A percentile compares a stretch with the other conserved stretches of the same genome.
Conservation (phyloP, 2,797 vertebrate genomes). For the Sebastes miniatus region DNA sequence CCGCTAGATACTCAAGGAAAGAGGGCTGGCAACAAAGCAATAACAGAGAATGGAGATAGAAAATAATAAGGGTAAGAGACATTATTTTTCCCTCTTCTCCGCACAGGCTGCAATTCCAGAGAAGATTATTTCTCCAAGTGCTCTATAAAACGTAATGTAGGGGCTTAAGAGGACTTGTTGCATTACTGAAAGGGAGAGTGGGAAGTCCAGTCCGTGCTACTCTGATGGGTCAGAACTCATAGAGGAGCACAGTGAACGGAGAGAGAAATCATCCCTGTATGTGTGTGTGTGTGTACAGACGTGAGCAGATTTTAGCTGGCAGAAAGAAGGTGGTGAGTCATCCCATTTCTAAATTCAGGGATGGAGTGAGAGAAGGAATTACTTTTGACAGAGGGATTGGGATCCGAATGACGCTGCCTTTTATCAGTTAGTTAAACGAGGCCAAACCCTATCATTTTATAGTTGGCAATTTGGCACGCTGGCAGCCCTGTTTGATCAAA, state of each 20-base stretch:
- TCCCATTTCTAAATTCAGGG: slow-evolving; percentile 56
- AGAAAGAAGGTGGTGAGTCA: slow-evolving; percentile 48
- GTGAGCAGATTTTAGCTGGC: slow-evolving; percentile 23
- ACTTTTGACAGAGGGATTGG: slow-evolving; percentile 59
- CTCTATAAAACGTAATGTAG: background rate
- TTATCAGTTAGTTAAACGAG: slow-evolving; percentile 43
- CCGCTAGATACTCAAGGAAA: background rate
- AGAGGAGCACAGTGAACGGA: background rate
- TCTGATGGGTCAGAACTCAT: slow-evolving; percentile 21
- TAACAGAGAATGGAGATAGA: background rate
- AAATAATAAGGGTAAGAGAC: slow-evolving; percentile 12
- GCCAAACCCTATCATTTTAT: slow-evolving; percentile 35
- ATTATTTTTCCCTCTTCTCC: background rate
- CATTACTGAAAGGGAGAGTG: slow-evolving; percentile 64
- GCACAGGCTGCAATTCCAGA: background rate
- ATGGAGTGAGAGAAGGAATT: slow-evolving; percentile 45
- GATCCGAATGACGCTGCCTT: slow-evolving; percentile 40
- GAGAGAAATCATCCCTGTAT: background rate
- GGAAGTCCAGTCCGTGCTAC: slow-evolving; percentile 26
- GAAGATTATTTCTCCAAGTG: slow-evolving; percentile 15
- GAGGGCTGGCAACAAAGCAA: slow-evolving; percentile 1
- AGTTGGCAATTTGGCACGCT: slow-evolving; percentile 33
- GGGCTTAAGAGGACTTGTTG: slow-evolving; percentile 50
- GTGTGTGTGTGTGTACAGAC: background rate
- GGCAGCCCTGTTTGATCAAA: slow-evolving; percentile 41